These are phyloP conservation scores for Liodrosophila aerea DNA, from an alignment of 2,888 invertebrate species.

Conservation along the genomic window DNA sequence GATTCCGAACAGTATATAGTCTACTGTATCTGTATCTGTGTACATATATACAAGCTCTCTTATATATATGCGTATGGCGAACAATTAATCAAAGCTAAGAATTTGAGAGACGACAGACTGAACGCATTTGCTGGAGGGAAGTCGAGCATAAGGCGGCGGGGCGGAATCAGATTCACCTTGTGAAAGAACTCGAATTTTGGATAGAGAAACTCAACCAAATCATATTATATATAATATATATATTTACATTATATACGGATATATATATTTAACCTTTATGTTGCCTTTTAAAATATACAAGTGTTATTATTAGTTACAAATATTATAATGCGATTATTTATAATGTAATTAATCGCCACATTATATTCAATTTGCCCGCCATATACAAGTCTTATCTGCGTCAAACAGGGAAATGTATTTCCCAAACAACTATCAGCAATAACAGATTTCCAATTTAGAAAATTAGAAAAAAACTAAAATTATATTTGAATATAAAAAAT, in stretches of 20 bases:
- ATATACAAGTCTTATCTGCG: too few species aligned
- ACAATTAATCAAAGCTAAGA: constrained; percentile 37
- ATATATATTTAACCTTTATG: not conserved
- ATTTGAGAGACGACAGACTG: not conserved
- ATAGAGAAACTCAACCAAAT: not conserved
- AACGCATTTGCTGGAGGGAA: too few species aligned
- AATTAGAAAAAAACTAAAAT: too few species aligned
- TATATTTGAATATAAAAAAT: too few species aligned
- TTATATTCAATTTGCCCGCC: too few species aligned
- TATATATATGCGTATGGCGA: constrained; percentile 2
- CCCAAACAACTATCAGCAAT: too few species aligned
- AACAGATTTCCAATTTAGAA: too few species aligned
- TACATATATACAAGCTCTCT: not conserved
- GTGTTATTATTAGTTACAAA: too few species aligned
- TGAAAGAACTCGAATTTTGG: not conserved
- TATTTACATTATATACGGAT: not conserved
- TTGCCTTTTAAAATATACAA: too few species aligned
- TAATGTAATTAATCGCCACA: too few species aligned
- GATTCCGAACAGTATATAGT: not conserved
- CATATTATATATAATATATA: not conserved
- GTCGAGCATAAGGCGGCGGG: constrained; percentile 28
- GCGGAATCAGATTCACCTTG: constrained; percentile 22
- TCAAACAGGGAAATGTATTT: too few species aligned
- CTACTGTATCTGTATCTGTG: not conserved
- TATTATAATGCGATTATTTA: too few species aligned